Conservation (phyloP, 1,140 invertebrate genomes). For the Scaptomyza hsui region DNA sequence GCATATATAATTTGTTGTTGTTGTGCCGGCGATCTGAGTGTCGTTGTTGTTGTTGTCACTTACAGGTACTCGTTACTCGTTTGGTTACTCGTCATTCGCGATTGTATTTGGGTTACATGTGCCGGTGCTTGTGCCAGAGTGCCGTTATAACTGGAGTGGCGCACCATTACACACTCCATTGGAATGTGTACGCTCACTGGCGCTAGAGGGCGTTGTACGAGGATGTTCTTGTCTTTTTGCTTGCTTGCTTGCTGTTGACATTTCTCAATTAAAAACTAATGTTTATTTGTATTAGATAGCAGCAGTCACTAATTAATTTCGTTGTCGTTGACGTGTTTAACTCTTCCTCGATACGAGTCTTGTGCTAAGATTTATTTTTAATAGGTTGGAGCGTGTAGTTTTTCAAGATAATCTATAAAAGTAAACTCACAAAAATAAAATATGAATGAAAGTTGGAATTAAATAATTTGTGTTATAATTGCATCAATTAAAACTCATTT, state of each 20-base stretch:
- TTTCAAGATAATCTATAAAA: background rate
- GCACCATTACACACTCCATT: constrained; percentile 13
- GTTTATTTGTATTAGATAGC: constrained; percentile 27
- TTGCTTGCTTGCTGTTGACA: background rate
- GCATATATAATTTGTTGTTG: constrained; percentile 55
- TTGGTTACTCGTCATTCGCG: constrained; percentile 11
- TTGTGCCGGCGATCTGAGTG: constrained; percentile 2
- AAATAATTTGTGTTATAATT: constrained; percentile 27
- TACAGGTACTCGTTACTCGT: constrained; percentile 3
- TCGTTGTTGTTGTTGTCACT: background rate
- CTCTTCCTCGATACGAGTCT: constrained; percentile 3
- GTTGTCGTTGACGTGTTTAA: constrained; percentile 43
- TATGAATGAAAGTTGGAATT: background rate
- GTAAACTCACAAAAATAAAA: background rate
- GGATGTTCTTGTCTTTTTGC: background rate
- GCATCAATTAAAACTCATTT: constrained; percentile 30
- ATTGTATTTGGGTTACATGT: constrained; percentile 30
- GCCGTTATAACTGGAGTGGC: constrained; percentile 1
- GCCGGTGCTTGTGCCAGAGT: constrained; percentile 7
- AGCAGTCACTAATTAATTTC: constrained; percentile 63
- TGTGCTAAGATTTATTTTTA: background rate
- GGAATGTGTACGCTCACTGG: constrained; percentile 18
- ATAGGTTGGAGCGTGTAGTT: background rate
- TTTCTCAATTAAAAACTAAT: constrained; percentile 39
- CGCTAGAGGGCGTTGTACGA: constrained; percentile 22